Evolutionary conservation across 2,113 vertebrate genomes (phyloP), one percentile per base, ranked within the genome.

Genomic region (Mugil cephalus): DNA sequence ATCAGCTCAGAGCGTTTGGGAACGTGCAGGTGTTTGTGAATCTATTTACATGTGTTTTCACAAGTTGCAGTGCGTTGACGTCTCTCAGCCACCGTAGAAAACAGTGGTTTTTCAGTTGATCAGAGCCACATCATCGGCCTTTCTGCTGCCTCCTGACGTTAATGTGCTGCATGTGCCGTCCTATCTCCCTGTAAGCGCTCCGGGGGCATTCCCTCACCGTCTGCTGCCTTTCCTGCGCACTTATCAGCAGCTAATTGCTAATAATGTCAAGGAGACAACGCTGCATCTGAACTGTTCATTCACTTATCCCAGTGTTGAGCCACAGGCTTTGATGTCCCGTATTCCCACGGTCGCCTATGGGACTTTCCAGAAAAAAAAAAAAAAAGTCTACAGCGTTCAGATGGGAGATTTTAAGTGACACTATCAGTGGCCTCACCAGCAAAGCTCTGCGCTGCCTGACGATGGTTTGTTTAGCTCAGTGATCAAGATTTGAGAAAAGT

Each of bases 231-330:
- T 93, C 90, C 91, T 91, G 88, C 42, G 60, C 55, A 76, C 79
- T 89, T 87, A 90, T 82, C 89, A 88, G 90, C 76, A 54, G 71
- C 82, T 92, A 93, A 93, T 93, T 86, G 88, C 74, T 82, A 88
- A 82, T 87, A 84, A 90, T 74, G 83, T 80, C 10, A 21, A 73
- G 61, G 77, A 88, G 86, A 82, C 90, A 52, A 62, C 19, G 42
- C 51, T 77, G 55, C 66, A 83, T 89, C 83, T 87, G 61, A 87
- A 78, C 67, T 17, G 75, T 73, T 85, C 88, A 89, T 90, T 87
- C 75, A 85, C 79, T 88, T 90, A 88, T 79, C 78, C 69, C 19
- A 18, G 61, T 56, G 80, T 56, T 65, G 69, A 85, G 84, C 77
- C 47, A 1, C 77, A 4, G 21, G 69, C 83, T 87, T 91, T 88